Evolutionary conservation across 2,888 invertebrate genomes (phyloP), one percentile per base, ranked within the genome.

Genomic region (Baronia brevicornis): DNA sequence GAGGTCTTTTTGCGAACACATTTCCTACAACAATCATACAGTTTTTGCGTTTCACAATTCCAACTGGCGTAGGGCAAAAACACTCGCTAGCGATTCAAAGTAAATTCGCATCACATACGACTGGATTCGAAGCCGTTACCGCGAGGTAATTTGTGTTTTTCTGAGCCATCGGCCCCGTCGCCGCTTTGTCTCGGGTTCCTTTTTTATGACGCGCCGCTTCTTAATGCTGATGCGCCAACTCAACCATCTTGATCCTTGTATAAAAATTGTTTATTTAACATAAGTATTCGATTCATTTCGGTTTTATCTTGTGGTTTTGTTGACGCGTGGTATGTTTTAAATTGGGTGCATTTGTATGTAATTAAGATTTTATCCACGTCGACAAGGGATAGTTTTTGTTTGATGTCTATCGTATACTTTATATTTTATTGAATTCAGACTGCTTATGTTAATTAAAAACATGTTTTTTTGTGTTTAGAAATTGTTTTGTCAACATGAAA

Each of bases 81-180:
- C 46, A 39, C 30, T 18, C 19, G 27, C 17, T 33, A 33, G 41
- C 39, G 47, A 56, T 64, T 60, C 62, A 60, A 63, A 65, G 69
- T 68, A 67, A 66, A 69, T 57, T 61, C 54, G 46, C 60, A 62
- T 57, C 49, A 41, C 54, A 57, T 59, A 59, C 60, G 67, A 54
- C 72, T 70, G 63, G 78, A 79, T 73, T 71, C 63, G 67, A 73
- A 72, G 60, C 63, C 61, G 62, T 59, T 64, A 63, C 63, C 54
- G 51, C 50, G 43, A 45, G 45, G 68, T 64, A 71, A 80, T 75
- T 79, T 75, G 67, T 62, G 71, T 80, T 82, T 80, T 82, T 78
- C 67, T 68, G 45, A 46, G 13, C 39, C 51, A 50, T 44, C 54
- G 50, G 44, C 48, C 43, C 46, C 45, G n/a, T n/a, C 48, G 58